A percentile compares a stretch with the other conserved stretches of the same genome.
Evolutionary conservation across 2,888 invertebrate genomes (phyloP).

Genomic region (Ypsolopha scabrella): DNA sequence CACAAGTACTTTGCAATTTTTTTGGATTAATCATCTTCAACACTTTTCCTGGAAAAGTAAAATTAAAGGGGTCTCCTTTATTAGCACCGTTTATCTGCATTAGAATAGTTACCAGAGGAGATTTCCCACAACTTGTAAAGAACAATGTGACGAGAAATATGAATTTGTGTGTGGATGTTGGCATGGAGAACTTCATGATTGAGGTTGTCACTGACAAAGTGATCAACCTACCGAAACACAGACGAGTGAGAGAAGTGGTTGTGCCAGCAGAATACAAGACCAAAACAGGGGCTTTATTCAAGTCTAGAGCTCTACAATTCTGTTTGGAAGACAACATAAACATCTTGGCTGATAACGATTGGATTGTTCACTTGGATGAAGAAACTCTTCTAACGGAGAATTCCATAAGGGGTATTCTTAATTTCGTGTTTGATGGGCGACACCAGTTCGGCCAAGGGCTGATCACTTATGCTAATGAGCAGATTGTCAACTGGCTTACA

Average conservation of each 20-base stretch:
- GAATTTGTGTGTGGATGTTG: conserved; percentile 88
- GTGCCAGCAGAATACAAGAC: conserved; percentile 90
- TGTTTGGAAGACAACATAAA: conserved; percentile 94
- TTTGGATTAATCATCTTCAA: conserved; percentile 90
- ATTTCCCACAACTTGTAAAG: conserved; percentile 91
- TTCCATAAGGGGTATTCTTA: conserved; percentile 89
- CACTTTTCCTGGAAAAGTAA: conserved; percentile 93
- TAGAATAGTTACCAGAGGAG: conserved; percentile 93
- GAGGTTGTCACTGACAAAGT: conserved; percentile 96
- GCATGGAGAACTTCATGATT: conserved; percentile 94
- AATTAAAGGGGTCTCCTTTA: conserved; percentile 89
- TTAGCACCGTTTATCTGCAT: conserved; percentile 95
- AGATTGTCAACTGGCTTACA: conserved; percentile 96
- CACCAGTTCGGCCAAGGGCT: conserved; percentile 96
- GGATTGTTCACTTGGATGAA: conserved; percentile 98
- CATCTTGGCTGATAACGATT: conserved; percentile 86
- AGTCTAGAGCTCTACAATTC: conserved; percentile 94
- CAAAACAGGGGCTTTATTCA: conserved; percentile 92
- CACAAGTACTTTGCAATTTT: conserved; percentile 91
- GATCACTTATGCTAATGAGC: conserved; percentile 96
- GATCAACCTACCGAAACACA: conserved; percentile 80
- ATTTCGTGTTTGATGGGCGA: conserved; percentile 94
- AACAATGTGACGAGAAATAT: conserved; percentile 89
- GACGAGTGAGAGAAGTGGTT: conserved; percentile 87
- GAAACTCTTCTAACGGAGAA: conserved; percentile 95